Evolutionary conservation across 2,113 vertebrate genomes (phyloP), one percentile per base, ranked within the genome.

Genomic region (Penelope pileata): DNA sequence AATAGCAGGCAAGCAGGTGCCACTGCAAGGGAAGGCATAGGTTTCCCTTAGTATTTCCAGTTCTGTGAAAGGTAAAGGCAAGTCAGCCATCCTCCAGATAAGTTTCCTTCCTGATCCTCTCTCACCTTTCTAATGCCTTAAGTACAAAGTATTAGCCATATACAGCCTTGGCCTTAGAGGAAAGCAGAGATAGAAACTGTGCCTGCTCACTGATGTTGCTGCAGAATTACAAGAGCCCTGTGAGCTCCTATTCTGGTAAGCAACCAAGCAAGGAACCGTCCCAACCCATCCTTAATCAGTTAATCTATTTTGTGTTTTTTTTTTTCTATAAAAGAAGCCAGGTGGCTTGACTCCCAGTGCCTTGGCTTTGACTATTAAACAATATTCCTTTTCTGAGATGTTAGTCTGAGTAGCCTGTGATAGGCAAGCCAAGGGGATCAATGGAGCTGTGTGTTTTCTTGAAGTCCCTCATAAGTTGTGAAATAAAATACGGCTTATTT

Each of bases 401-500:
- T 0, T 6, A 82, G 32, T 67, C 75, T n/a, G 50, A 56, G 54
- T 80, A 83, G 30, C 22, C 29, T 88, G 42, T 43, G 76, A 42
- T 18, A 60, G 56, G 30, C 45, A 83, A 81, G 72, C 64, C 84
- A 69, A 86, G 45, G n/a, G 32, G 36, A 62, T 95, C 92, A 93
- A 51, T 75, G 73, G 69, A 85, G 38, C 72, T 66, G 43, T 93
- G 73, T 94, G 62, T 92, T 91, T 95, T 70, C 63, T 69, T 91
- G 56, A 72, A 83, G 24, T 23, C 32, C 19, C 26, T 81, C 13
- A 53, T 74, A 91, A 80, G 23, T 16, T 90, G 43, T 79, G 60
- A 50, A 90, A 73, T 94, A 78, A 91, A 95, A 91, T 32, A 21
- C 40, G 91, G 47, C 48, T 95, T 83, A 92, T 85, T 95, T 91